Percentiles rank a stretch among this genome's conserved stretches.
Conservation (phyloP, 2,113 vertebrate genomes). For the Ardeotis arabs region DNA sequence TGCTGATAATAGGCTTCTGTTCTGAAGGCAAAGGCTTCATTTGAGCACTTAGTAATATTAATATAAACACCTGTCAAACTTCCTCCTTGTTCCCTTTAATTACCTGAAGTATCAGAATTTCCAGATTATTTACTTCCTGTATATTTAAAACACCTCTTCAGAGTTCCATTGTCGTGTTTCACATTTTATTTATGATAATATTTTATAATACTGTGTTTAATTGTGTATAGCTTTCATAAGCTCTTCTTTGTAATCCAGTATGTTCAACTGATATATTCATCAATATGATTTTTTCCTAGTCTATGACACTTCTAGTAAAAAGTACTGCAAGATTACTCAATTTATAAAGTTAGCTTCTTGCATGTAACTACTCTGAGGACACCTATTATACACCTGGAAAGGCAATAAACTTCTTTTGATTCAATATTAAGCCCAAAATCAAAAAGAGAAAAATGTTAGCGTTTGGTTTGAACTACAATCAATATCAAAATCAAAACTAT, state of each 20-base stretch:
- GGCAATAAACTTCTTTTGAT: background rate
- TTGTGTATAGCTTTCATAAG: background rate
- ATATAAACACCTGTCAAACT: background rate
- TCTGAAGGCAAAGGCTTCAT: background rate
- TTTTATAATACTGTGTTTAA: background rate
- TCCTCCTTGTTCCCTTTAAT: background rate
- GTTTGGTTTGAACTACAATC: background rate
- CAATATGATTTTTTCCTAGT: background rate
- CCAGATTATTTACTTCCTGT: background rate
- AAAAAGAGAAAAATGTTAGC: background rate
- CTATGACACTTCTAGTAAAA: background rate
- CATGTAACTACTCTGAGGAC: background rate
- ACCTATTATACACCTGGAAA: background rate
- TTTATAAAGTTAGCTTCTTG: background rate
- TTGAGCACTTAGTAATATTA: background rate
- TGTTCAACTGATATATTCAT: background rate
- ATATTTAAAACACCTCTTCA: background rate
- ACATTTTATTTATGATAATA: constrained; percentile 11
- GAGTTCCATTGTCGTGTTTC: background rate
- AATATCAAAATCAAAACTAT: background rate
- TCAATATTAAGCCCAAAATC: background rate
- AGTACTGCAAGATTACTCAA: background rate
- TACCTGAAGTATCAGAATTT: background rate
- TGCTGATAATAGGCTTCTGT: background rate
- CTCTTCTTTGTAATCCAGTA: background rate